Conservation (phyloP, 2,113 vertebrate genomes). For the Tragelaphus buxtoni region DNA sequence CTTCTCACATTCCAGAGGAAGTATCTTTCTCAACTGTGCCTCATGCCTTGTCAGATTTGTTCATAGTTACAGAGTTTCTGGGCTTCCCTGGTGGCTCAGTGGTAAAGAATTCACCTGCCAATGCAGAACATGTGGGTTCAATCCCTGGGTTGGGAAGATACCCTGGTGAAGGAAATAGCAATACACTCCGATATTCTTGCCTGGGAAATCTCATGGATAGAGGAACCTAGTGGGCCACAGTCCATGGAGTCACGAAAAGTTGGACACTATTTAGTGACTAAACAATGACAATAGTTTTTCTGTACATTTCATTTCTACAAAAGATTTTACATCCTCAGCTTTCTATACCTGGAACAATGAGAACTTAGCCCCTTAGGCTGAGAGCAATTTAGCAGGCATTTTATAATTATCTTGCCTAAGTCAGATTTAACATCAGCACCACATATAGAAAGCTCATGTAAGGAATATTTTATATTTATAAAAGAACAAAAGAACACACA, state of each 20-base stretch:
- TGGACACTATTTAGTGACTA: neutral
- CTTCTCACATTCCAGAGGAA: constrained; percentile 18
- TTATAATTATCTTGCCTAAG: neutral
- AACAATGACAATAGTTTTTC: neutral
- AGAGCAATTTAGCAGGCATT: neutral
- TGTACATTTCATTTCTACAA: constrained; percentile 23
- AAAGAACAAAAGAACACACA: neutral
- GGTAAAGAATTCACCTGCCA: neutral
- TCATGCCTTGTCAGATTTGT: neutral
- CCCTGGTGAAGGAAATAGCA: neutral
- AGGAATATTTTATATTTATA: neutral
- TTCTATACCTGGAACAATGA: neutral
- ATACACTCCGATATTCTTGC: neutral
- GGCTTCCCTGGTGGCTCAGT: neutral
- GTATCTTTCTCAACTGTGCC: neutral
- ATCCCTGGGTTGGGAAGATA: neutral
- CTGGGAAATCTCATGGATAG: neutral
- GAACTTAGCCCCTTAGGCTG: neutral
- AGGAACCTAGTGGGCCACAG: neutral
- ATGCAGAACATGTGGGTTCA: accelerated
- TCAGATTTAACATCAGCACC: neutral
- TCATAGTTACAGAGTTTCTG: neutral
- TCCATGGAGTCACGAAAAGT: neutral
- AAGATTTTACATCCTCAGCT: neutral
- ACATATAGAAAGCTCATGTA: neutral